Base-by-base conservation (phyloP, 2,113 vertebrate species). In the Pavo muticus region DNA sequence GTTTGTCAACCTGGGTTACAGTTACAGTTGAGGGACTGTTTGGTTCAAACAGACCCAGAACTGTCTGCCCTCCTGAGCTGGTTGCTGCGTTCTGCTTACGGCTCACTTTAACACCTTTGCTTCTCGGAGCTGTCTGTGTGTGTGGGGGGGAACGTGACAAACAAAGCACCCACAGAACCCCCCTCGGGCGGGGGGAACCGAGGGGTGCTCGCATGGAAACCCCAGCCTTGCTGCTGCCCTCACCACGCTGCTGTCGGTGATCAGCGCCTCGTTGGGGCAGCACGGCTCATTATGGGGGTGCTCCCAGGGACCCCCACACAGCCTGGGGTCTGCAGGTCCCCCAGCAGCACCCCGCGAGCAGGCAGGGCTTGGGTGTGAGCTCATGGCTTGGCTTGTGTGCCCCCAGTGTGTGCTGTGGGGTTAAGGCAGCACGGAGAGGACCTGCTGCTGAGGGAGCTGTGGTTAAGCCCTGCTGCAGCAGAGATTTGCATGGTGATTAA, bases 121-220 rank as follows among this genome's bases (percentile, higher is more conserved):
- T 52, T 11, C 54, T 54, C 54, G 30, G 1, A 3, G 39, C 71
- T 8, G 44, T 0, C 4, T 0, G 17, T 25, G 71, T 9, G 50
- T 17, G 74, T 50, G 45, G 12, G 48, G 18, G 45, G 19, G 45
- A 20, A 47, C 45, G 20, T 47, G 45, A 5, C 19, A 47, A 47
- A 50, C 23, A 50, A 50, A 50, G 24, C 48, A 24, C 21, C 48
- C 12, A 50, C 17, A 50, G 24, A 50, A 50, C 48, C 48, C 24
- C 23, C 48, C 48, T 50, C 23, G 23, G 63, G 42, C 19, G 60
- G 77, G 13, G 35, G 3, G 4, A 15, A 35, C 48, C 3, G 14
- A 11, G 23, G 15, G 0, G 2, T 21, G 52, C 35, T 37, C 5
- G 0, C 2, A 1, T 37, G 84, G 50, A 45, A 61, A 32, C 32